A percentile compares a stretch with the other conserved stretches of the same genome.
phyloP scores from a whole-genome alignment of 2,888 invertebrate species.

The Tinea trinotella region DNA sequence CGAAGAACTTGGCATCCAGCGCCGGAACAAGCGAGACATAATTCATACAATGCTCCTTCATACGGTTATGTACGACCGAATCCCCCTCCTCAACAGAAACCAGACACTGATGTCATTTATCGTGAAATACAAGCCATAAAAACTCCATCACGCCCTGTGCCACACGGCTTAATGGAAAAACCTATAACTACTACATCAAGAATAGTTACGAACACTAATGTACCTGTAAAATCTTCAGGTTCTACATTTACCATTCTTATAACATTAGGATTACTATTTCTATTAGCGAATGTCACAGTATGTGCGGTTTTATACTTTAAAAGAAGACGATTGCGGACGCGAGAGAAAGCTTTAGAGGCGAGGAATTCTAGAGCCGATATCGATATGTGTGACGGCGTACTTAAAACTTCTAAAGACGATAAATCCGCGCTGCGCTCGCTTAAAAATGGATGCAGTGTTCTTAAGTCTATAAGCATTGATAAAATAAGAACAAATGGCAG shows the following conservation, averaged over 20 bases:
- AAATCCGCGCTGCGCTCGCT: constrained; percentile 54
- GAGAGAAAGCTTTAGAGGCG: constrained; percentile 58
- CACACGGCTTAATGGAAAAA: constrained; percentile 48
- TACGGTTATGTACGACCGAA: constrained; percentile 42
- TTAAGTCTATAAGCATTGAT: constrained; percentile 68
- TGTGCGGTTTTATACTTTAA: constrained; percentile 79
- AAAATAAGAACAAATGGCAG: constrained; percentile 67
- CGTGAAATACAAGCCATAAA: constrained; percentile 55
- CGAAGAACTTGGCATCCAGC: constrained; percentile 34
- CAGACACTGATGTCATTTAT: constrained; percentile 46
- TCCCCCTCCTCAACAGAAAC: constrained; percentile 31
- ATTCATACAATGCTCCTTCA: constrained; percentile 31
- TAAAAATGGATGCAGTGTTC: constrained; percentile 72
- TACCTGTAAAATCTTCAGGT: constrained; percentile 68
- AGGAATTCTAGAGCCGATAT: constrained; percentile 64
- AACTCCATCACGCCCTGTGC: constrained; percentile 43
- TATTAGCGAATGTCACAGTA: constrained; percentile 80
- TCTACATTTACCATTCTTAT: constrained; percentile 76
- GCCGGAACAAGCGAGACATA: constrained; percentile 33
- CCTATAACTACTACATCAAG: constrained; percentile 36
- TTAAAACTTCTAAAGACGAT: constrained; percentile 56
- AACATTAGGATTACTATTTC: constrained; percentile 78
- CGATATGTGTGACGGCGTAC: constrained; percentile 55
- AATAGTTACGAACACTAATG: constrained; percentile 27
- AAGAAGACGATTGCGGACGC: constrained; percentile 69